Percentiles rank a stretch among this genome's conserved stretches.
Conservation (phyloP, 2,113 vertebrate genomes). For the Callipepla californica region DNA sequence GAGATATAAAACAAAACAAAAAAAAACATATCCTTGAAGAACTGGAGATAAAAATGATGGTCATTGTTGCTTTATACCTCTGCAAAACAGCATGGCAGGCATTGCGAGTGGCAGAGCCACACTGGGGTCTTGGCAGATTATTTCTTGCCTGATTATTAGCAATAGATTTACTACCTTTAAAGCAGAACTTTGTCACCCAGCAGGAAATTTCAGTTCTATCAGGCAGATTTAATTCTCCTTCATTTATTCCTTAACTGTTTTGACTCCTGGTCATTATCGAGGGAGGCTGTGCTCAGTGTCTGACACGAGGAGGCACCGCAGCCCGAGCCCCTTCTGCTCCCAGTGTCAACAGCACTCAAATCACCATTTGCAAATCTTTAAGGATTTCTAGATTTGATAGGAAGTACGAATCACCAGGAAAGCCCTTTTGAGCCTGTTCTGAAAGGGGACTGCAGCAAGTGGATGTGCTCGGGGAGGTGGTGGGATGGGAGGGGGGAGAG, state of each 20-base stretch:
- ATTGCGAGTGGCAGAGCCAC: background rate
- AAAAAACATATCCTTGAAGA: background rate
- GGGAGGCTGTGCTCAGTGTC: background rate
- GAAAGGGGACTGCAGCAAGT: background rate
- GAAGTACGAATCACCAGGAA: background rate
- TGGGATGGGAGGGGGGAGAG: background rate
- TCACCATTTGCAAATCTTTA: background rate
- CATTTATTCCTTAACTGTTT: conserved; percentile 1
- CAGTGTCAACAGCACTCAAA: background rate
- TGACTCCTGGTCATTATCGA: background rate
- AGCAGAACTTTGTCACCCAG: conserved; percentile 42
- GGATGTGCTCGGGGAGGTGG: background rate
- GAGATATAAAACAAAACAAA: background rate
- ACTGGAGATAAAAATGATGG: background rate
- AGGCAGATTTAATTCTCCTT: conserved; percentile 22
- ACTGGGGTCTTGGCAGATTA: background rate
- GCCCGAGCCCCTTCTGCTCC: background rate
- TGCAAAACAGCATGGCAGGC: background rate
- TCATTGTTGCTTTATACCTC: conserved; percentile 4
- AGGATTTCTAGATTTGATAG: background rate
- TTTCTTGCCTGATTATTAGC: conserved; percentile 36
- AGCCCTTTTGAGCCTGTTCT: background rate
- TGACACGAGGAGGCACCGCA: background rate
- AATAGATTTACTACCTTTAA: conserved; percentile 54
- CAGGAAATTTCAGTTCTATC: conserved; percentile 46